Evolutionary conservation across 2,797 vertebrate species (phyloP), one percentile per base, ranked within the genome.

Genomic region (Oreochromis mossambicus): DNA sequence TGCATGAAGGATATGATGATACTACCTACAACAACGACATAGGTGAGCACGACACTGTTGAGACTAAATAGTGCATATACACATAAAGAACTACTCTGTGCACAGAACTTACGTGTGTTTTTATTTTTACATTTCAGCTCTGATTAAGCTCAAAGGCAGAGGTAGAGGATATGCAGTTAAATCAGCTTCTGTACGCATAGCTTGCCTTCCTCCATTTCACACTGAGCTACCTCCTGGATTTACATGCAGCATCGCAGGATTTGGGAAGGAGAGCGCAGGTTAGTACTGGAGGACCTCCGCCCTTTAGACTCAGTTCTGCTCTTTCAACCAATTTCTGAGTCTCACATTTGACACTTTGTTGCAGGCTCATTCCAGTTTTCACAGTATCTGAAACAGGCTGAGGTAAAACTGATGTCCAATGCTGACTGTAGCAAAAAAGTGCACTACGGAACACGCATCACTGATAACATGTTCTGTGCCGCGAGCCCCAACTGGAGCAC

Each of bases 391-490:
- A 98, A 97, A 92, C 93, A 97, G 82, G 92, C 96, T 3, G 29
- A 83, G 3, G 97, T 99, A 78, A 93, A 88, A 1, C 83, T 98
- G 83, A 29, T 99, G 90, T 93, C 97, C 8, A 87, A 94, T 14
- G 7, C 2, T 5, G 26, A 85, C 7, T 99, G 98, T 81, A 84
- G 83, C 83, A 58, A 81, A 2, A 17, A 92, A 3, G 82, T 90
- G 3, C 94, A 96, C 56, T 97, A 97, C 2, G 86, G 6, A 61
- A 58, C 81, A 3, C 85, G 50, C 38, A 81, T 99, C 85, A 98
- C 96, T 46, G 77, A 92, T 29, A 97, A 98, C 88, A 99, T 99
- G 98, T 89, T 99, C 54, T 99, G 98, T 89, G 98, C 98, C 77
- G 96, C 92, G 7, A 97, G 97, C 85, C 92, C 93, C 1, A 66